Conservation (phyloP, 2,888 invertebrate genomes). For the Saturnia japonica region DNA sequence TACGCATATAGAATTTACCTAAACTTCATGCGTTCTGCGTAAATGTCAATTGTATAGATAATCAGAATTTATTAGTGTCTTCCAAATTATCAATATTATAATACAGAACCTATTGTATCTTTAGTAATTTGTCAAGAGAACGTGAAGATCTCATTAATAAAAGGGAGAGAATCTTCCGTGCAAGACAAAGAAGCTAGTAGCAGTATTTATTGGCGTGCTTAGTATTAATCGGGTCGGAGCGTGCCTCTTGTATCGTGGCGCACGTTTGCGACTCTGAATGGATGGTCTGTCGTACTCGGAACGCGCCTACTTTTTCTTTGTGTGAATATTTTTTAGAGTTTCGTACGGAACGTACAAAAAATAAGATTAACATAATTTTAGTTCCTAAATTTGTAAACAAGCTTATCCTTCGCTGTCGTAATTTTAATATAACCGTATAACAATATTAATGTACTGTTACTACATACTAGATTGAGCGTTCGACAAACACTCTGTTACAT, state of each 20-base stretch:
- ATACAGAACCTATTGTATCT: slow-evolving; percentile 39
- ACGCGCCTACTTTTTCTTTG: slow-evolving; percentile 69
- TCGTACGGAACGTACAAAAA: slow-evolving; percentile 7
- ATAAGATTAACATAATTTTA: slow-evolving; percentile 2
- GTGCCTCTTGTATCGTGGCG: slow-evolving; percentile 64
- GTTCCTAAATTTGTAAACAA: background rate
- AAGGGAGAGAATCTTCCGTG: slow-evolving; percentile 71
- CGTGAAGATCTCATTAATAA: slow-evolving; percentile 75
- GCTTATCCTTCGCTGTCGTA: background rate
- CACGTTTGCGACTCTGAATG: slow-evolving; percentile 51
- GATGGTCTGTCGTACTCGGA: slow-evolving; percentile 73
- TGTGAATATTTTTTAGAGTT: slow-evolving; percentile 53
- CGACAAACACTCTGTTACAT: background rate
- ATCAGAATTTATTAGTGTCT: background rate
- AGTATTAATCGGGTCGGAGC: slow-evolving; percentile 78
- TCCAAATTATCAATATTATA: background rate
- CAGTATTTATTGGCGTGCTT: slow-evolving; percentile 81
- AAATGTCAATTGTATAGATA: background rate
- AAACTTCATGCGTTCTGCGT: no score
- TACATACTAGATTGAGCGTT: background rate
- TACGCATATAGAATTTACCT: no score
- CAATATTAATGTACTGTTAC: background rate
- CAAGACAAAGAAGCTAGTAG: slow-evolving; percentile 78
- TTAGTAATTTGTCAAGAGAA: slow-evolving; percentile 69
- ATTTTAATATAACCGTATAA: background rate